phyloP scores from a whole-genome alignment of 2,888 invertebrate species.

The Flexamia atlantica region DNA sequence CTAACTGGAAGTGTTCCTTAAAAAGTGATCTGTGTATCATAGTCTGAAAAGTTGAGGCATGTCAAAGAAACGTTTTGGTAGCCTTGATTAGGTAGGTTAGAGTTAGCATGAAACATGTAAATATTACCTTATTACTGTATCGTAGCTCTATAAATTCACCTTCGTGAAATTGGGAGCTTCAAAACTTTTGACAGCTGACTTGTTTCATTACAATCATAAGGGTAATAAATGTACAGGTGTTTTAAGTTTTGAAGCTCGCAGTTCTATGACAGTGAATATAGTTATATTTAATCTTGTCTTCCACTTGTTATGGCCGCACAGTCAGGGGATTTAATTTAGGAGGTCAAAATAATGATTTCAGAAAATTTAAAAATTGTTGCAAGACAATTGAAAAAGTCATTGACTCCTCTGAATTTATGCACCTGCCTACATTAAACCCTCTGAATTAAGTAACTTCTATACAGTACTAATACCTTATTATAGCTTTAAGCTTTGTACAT shows the following conservation, averaged over 20 bases:
- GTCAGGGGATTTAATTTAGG: not conserved
- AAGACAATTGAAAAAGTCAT: not conserved
- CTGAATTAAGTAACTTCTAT: not conserved
- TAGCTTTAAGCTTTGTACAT: conserved; percentile 35
- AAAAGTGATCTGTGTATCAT: conserved; percentile 19
- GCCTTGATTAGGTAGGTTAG: not conserved
- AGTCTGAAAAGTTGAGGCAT: not conserved
- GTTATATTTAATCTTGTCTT: conserved; percentile 33
- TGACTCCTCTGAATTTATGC: not conserved
- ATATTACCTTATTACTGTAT: not conserved
- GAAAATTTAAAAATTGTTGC: too few species aligned
- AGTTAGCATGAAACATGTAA: not conserved
- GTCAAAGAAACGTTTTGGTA: not conserved
- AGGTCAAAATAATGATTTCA: too few species aligned
- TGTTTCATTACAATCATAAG: too few species aligned
- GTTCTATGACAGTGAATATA: too few species aligned
- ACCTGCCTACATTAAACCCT: not conserved
- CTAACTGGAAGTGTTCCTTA: conserved; percentile 8
- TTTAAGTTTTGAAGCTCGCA: too few species aligned
- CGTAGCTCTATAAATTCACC: too few species aligned
- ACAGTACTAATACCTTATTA: not conserved
- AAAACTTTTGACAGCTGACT: too few species aligned
- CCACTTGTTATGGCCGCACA: conserved; percentile 18
- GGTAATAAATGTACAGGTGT: too few species aligned
- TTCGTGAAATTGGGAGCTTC: too few species aligned